A percentile compares a stretch with the other conserved stretches of the same genome.
phyloP scores from a whole-genome alignment of 2,113 vertebrate genomes.

The Silurus glanis region DNA sequence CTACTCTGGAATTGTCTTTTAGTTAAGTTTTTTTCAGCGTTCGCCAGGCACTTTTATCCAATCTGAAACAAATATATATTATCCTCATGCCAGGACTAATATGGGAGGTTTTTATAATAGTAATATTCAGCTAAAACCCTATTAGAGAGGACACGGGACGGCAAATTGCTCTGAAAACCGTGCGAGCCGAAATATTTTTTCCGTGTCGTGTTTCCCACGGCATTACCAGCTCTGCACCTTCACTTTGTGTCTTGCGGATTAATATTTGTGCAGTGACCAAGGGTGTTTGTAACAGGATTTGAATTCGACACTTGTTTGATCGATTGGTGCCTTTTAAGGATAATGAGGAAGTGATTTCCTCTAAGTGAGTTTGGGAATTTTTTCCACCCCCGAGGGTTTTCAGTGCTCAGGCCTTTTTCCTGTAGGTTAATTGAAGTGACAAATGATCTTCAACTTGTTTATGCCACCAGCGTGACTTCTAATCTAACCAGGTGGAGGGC shows the following conservation, averaged over 20 bases:
- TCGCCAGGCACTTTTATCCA: not conserved
- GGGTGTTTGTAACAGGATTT: slow-evolving; percentile 3
- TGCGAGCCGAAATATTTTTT: not conserved
- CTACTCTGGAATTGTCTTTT: not conserved
- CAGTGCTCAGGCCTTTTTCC: not conserved
- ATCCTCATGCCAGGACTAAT: not conserved
- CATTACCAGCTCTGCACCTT: not conserved
- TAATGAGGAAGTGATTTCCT: slow-evolving; percentile 40
- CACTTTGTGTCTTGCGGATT: not conserved
- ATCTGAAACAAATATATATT: not conserved
- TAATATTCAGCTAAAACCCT: not conserved
- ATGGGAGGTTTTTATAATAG: not conserved
- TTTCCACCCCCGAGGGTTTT: slow-evolving; percentile 1
- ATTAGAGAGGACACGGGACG: not conserved
- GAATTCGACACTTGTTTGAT: slow-evolving; percentile 9
- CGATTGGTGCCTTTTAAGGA: not conserved
- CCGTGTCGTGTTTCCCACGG: too few species aligned
- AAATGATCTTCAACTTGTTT: slow-evolving; percentile 26
- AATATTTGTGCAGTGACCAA: not conserved
- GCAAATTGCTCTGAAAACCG: not conserved
- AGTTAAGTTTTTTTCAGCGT: slow-evolving; percentile 1
- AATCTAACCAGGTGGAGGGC: slow-evolving; percentile 17
- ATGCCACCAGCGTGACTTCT: slow-evolving; percentile 34
- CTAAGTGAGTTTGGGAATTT: not conserved
- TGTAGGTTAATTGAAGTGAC: slow-evolving; percentile 15